Percentiles rank a stretch among this genome's conserved stretches.
phyloP scores from a whole-genome alignment of 2,888 invertebrate species.

The Oxyscelio sp. region DNA sequence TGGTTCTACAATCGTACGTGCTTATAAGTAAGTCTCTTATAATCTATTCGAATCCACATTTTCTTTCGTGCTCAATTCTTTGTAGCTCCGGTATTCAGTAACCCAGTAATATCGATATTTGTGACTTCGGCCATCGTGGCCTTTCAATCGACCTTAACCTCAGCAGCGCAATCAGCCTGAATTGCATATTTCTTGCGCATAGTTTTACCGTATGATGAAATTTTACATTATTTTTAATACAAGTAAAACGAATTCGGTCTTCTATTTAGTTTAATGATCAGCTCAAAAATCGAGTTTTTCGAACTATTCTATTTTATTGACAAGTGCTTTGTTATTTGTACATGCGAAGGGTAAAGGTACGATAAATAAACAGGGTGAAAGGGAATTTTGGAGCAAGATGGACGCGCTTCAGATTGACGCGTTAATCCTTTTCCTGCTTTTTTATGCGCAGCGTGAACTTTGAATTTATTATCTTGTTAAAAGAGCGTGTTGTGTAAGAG shows the following conservation, averaged over 20 bases:
- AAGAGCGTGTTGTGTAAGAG: not conserved
- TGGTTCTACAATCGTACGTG: conserved; percentile 85
- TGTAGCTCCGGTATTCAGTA: too few species aligned
- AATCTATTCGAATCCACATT: not conserved
- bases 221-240: too few species aligned
- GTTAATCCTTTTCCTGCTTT: not conserved
- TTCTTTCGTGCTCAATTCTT: too few species aligned
- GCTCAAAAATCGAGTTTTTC: too few species aligned
- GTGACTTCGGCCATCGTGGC: conserved; percentile 83
- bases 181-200: conserved; percentile 50
- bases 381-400: too few species aligned
- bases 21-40: conserved; percentile 83
- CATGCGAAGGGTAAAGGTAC: not conserved
- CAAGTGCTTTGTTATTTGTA: conserved; percentile 56
- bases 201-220: too few species aligned
- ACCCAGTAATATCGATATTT: conserved; percentile 37
- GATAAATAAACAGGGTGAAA: conserved; percentile 28
- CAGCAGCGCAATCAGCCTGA: conserved; percentile 61
- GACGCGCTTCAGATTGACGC: too few species aligned
- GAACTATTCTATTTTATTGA: too few species aligned
- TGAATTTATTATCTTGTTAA: conserved; percentile 6
- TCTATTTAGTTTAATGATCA: too few species aligned
- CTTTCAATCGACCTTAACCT: conserved; percentile 83
- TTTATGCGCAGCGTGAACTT: not conserved
- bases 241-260: too few species aligned